A percentile compares a stretch with the other conserved stretches of the same genome.
These are phyloP conservation scores for Malurus elegans DNA, from an alignment of 2,113 vertebrate genomes.

Conservation along the genomic window DNA sequence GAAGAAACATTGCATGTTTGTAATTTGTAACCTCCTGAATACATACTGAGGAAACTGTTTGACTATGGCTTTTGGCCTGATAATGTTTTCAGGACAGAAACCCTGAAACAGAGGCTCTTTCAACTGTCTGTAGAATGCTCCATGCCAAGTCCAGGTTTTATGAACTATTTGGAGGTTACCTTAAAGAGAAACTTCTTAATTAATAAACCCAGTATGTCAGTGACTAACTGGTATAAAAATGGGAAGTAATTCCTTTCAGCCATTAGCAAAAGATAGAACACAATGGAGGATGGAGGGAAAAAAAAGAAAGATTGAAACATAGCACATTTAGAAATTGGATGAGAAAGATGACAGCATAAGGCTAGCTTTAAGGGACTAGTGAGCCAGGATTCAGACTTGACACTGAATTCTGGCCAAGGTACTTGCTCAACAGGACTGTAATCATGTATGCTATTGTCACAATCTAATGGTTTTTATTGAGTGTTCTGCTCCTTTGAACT, in stretches of 20 bases:
- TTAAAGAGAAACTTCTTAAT: not conserved
- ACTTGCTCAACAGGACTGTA: not conserved
- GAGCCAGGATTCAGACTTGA: not conserved
- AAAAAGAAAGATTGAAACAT: fast-evolving
- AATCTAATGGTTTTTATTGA: not conserved
- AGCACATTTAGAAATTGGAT: not conserved
- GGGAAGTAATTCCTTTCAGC: not conserved
- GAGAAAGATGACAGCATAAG: not conserved
- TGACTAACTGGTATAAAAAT: not conserved
- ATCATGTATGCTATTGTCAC: not conserved
- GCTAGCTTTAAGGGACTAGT: not conserved
- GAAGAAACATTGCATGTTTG: not conserved
- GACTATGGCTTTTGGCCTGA: not conserved
- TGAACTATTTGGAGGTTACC: not conserved
- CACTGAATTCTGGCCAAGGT: not conserved
- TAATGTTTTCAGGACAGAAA: not conserved
- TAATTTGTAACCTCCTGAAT: not conserved
- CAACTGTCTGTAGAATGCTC: not conserved
- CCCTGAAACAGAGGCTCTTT: not conserved
- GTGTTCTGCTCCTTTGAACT: not conserved
- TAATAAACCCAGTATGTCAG: not conserved
- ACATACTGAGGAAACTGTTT: not conserved
- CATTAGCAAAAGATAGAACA: not conserved
- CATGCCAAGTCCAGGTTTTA: not conserved
- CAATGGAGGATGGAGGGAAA: not conserved